These are phyloP conservation scores for Auanema sp. DNA, from an alignment of 2,888 invertebrate species.

Conservation along the genomic window DNA sequence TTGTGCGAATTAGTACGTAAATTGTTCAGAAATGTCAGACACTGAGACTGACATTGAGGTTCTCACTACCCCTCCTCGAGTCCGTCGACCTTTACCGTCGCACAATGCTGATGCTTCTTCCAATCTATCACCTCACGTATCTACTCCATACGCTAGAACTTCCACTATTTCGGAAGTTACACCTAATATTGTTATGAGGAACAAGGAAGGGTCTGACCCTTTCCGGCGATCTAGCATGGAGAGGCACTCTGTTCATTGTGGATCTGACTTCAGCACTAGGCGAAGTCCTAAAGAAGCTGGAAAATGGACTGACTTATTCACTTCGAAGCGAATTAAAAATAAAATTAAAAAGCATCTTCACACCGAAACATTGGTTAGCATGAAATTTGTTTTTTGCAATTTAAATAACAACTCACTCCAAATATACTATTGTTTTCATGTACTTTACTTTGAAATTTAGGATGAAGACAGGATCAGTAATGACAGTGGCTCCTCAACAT, in stretches of 20 bases:
- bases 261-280: conserved; percentile 32
- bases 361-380: conserved; percentile 12
- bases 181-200: not conserved
- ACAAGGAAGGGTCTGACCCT: not conserved
- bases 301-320: conserved; percentile 38
- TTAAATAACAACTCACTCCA: not conserved
- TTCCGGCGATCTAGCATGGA: conserved; percentile 33
- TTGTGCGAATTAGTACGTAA: no score
- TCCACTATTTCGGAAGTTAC: conserved; percentile 6
- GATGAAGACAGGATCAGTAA: conserved; percentile 20
- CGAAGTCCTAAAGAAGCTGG: conserved; percentile 26
- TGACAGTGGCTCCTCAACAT: conserved; percentile 12
- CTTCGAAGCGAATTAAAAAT: conserved; percentile 34
- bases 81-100: conserved; percentile 2
- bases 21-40: conserved; percentile 10
- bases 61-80: conserved; percentile 2
- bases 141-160: no score
- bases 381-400: not conserved
- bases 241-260: conserved; percentile 37
- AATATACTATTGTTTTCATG: not conserved
- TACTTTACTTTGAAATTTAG: conserved; percentile 9
- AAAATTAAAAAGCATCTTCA: conserved; percentile 19
- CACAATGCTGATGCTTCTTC: not conserved
- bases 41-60: conserved; percentile 8
- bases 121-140: conserved; percentile 8